Percentiles rank a stretch among this genome's conserved stretches.
These are phyloP conservation scores for Oncorhynchus clarkii DNA, from an alignment of 2,113 vertebrate genomes.

Conservation along the genomic window DNA sequence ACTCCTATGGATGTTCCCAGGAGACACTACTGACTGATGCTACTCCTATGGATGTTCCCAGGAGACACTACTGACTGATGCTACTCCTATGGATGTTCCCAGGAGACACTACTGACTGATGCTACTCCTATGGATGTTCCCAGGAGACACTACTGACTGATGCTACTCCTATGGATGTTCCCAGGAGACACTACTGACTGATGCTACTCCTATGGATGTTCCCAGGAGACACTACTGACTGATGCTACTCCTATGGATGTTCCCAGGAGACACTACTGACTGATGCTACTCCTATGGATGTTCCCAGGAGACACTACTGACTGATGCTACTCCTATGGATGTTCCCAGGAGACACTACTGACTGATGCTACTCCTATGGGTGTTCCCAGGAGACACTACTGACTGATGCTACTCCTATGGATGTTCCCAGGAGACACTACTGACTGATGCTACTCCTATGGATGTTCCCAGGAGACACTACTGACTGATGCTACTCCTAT, in stretches of 20 bases:
- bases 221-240: conserved; percentile 77
- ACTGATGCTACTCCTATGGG: too few species aligned
- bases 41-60: not conserved
- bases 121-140: too few species aligned
- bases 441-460: conserved; percentile 75
- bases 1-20: conserved; percentile 57
- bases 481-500: conserved; percentile 52
- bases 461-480: conserved; percentile 55
- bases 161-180: conserved; percentile 94
- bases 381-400: conserved; percentile 58
- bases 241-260: conserved; percentile 95
- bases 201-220: conserved; percentile 94
- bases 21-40: conserved; percentile 86
- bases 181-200: conserved; percentile 51
- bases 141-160: conserved; percentile 81
- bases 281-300: too few species aligned
- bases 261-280: conserved; percentile 61
- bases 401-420: conserved; percentile 97
- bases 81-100: conserved; percentile 40
- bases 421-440: conserved; percentile 92
- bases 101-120: conserved; percentile 61
- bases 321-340: conserved; percentile 96
- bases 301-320: conserved; percentile 71
- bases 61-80: conserved; percentile 82
- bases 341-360: conserved; percentile 91